Conservation (phyloP, 2,888 invertebrate species). For the Toxonevra muliebris region DNA sequence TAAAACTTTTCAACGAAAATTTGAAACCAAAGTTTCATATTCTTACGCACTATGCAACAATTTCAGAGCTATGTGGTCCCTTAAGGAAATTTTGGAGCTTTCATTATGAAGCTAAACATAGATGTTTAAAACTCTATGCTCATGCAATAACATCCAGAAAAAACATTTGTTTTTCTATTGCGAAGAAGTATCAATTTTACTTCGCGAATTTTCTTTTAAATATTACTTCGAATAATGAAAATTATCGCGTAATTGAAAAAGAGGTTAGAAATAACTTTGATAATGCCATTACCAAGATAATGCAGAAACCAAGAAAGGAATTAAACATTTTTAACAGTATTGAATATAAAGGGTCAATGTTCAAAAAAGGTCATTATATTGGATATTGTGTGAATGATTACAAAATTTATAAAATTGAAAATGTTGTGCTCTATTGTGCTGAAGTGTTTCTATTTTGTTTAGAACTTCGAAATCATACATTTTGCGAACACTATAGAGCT, state of each 20-base stretch:
- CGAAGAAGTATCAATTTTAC: constrained; percentile 31
- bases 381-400: constrained; percentile 4
- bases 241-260: background rate
- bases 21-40: constrained; percentile 34
- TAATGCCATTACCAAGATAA: background rate
- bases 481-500: background rate
- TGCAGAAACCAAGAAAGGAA: background rate
- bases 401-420: background rate
- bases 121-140: constrained; percentile 22
- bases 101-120: constrained; percentile 35
- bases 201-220: no score
- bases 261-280: background rate
- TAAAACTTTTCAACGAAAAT: constrained; percentile 31
- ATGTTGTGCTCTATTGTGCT: background rate
- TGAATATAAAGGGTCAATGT: background rate
- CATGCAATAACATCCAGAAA: constrained; percentile 37
- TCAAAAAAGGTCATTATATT: background rate
- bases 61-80: constrained; percentile 31
- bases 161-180: constrained; percentile 32
- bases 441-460: background rate
- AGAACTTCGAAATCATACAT: constrained; percentile 1
- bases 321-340: background rate
- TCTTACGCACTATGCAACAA: constrained; percentile 32
- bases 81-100: constrained; percentile 33
- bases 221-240: background rate